These are phyloP conservation scores for Polypedilum vanderplanki DNA, from an alignment of 1,140 invertebrate genomes.

Conservation along the genomic window DNA sequence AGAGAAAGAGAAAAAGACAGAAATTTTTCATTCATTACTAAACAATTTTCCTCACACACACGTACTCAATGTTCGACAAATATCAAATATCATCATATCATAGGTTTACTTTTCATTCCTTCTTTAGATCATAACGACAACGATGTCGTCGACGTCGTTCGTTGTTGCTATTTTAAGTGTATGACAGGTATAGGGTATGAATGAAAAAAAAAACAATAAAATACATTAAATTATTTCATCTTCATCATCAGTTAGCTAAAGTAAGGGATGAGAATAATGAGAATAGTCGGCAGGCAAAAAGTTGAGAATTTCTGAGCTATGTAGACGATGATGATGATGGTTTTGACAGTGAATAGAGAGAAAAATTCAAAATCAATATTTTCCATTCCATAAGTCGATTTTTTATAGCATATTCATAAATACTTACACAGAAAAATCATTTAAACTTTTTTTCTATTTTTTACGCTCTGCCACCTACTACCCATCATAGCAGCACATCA, in stretches of 20 bases:
- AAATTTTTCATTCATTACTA: too few relatives aligned
- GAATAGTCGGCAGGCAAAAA: too few relatives aligned
- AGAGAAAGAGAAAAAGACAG: too few relatives aligned
- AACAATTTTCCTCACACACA: background rate
- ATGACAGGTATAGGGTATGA: background rate
- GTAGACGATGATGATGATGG: too few relatives aligned
- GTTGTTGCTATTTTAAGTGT: background rate
- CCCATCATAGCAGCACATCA: background rate
- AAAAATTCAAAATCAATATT: background rate
- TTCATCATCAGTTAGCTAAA: too few relatives aligned
- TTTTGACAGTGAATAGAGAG: too few relatives aligned
- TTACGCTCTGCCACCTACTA: conserved; percentile 2
- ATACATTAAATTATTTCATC: too few relatives aligned
- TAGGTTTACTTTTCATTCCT: background rate
- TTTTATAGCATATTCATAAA: too few relatives aligned
- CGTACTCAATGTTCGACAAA: conserved; percentile 20
- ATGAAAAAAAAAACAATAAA: too few relatives aligned
- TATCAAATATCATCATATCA: conserved; percentile 26
- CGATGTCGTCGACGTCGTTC: too few relatives aligned
- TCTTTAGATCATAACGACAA: background rate
- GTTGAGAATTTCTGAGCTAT: too few relatives aligned
- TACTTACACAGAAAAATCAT: background rate
- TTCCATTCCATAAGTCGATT: background rate
- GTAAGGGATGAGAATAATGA: too few relatives aligned
- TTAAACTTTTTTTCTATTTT: background rate